phyloP scores from a whole-genome alignment of 2,888 invertebrate genomes.

The Enoplolaimus lenunculus region DNA sequence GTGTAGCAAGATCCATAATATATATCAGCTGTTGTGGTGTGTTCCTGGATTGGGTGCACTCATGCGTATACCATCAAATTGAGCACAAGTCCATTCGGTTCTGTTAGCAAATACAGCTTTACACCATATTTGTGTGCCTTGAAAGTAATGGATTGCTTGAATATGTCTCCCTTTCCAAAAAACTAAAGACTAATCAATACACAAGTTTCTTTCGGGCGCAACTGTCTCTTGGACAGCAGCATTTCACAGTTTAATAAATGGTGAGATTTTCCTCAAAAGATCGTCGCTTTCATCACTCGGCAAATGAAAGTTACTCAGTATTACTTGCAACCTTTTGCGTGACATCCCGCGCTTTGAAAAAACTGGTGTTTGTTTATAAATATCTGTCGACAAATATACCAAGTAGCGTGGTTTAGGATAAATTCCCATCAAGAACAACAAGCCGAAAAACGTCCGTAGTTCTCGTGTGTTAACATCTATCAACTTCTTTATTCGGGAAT shows the following conservation, averaged over 20 bases:
- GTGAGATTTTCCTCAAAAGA: not conserved
- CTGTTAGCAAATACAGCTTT: not conserved
- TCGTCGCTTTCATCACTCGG: not conserved
- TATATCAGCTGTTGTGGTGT: too few relatives aligned
- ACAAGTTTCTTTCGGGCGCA: slow-evolving; percentile 8
- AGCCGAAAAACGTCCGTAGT: slow-evolving; percentile 4
- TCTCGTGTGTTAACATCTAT: not conserved
- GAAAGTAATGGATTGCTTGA: slow-evolving; percentile 9
- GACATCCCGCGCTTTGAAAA: not conserved
- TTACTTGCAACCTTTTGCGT: not conserved
- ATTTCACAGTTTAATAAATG: too few relatives aligned
- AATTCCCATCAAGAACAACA: not conserved
- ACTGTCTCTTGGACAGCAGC: too few relatives aligned
- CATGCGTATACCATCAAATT: slow-evolving; percentile 4
- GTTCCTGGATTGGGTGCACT: too few relatives aligned
- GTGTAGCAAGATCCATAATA: too few relatives aligned
- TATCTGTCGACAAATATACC: not conserved
- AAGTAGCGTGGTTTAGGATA: not conserved
- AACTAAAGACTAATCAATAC: slow-evolving; percentile 13
- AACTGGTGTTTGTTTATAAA: not conserved
- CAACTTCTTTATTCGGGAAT: not conserved
- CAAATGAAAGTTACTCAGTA: not conserved
- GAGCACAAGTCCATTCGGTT: slow-evolving; percentile 9
- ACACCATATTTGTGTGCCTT: slow-evolving; percentile 16
- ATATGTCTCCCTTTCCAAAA: slow-evolving; percentile 14